Evolutionary conservation across 2,797 vertebrate species (phyloP).

Genomic region (Molothrus aeneus): DNA sequence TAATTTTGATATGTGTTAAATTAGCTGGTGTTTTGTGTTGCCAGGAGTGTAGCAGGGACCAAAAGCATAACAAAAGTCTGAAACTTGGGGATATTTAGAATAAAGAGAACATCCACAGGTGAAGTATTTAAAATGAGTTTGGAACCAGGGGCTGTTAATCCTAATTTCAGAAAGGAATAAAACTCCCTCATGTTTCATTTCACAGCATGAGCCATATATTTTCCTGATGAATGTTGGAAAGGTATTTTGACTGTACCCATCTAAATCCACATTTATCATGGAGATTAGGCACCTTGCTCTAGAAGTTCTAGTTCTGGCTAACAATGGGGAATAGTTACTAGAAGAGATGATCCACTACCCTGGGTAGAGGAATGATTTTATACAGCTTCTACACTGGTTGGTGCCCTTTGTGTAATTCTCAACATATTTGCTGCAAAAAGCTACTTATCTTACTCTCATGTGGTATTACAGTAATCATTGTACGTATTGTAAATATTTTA

Average conservation of each 20-base stretch:
- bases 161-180: not conserved
- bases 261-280: not conserved
- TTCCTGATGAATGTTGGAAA: not conserved
- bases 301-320: not conserved
- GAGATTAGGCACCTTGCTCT: not conserved
- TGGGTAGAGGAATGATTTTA: not conserved
- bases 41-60: not conserved
- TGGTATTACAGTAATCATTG: not conserved
- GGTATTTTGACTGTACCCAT: not conserved
- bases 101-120: not conserved
- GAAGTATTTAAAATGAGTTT: not conserved
- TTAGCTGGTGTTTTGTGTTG: not conserved
- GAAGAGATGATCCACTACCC: not conserved
- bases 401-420: not conserved
- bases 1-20: not conserved
- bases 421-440: not conserved
- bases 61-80: not conserved
- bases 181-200: not conserved
- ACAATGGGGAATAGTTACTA: not conserved
- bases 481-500: not conserved
- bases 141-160: not conserved
- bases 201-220: not conserved
- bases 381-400: not conserved
- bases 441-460: not conserved
- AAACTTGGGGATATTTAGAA: not conserved